phyloP scores from a whole-genome alignment of 2,797 vertebrate genomes.

The Neosilurus hyrtlii region DNA sequence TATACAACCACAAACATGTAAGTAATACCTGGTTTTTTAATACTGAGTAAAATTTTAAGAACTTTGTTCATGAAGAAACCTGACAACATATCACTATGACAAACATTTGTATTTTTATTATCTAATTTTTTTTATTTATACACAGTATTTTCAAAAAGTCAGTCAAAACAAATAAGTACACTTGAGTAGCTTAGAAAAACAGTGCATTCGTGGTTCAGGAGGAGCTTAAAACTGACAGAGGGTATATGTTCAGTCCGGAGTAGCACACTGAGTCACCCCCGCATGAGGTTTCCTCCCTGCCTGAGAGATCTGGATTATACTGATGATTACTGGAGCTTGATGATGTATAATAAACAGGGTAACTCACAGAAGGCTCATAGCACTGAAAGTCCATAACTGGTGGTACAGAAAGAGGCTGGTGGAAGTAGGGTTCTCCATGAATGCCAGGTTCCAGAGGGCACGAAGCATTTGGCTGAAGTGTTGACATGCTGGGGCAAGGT shows the following conservation, averaged over 20 bases:
- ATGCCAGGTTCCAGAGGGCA: conserved; percentile 75
- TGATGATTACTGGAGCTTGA: conserved; percentile 35
- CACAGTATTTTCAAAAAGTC: conserved; percentile 20
- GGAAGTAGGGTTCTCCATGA: conserved; percentile 80
- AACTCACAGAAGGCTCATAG: conserved; percentile 82
- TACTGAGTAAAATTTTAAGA: neutral
- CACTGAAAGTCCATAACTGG: conserved; percentile 84
- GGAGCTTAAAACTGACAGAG: conserved; percentile 83
- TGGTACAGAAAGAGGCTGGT: conserved; percentile 83
- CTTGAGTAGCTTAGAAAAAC: neutral
- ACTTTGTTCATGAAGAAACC: neutral
- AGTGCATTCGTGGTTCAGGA: conserved; percentile 67
- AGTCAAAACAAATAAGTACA: neutral
- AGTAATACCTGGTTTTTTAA: neutral
- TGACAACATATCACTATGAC: neutral
- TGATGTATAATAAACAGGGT: conserved; percentile 70
- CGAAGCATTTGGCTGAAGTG: conserved; percentile 59
- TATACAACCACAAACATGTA: neutral
- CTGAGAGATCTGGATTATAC: conserved; percentile 44
- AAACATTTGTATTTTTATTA: conserved; percentile 35
- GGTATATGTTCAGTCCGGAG: conserved; percentile 72
- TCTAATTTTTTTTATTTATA: conserved; percentile 24
- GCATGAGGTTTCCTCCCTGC: conserved; percentile 75
- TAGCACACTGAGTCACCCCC: conserved; percentile 77
- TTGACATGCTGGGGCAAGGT: conserved; percentile 42